A percentile compares a stretch with the other conserved stretches of the same genome.
Evolutionary conservation across 1,140 invertebrate species (phyloP).

Genomic region (Zaprionus gabonicus): DNA sequence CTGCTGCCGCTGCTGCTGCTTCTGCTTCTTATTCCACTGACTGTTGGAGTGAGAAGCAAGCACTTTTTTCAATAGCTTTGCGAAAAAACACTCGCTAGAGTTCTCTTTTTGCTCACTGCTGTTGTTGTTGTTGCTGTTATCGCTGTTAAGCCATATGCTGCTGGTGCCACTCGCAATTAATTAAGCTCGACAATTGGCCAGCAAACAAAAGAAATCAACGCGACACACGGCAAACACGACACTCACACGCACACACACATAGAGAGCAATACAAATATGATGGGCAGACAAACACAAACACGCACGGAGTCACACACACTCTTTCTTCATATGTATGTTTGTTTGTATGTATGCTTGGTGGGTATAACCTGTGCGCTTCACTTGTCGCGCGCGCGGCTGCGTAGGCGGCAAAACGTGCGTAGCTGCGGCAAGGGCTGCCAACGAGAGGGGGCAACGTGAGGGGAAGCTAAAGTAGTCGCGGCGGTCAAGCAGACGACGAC

Average conservation of each 20-base stretch:
- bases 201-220: conserved; percentile 72
- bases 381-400: conserved; percentile 34
- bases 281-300: conserved; percentile 40
- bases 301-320: conserved; percentile 17
- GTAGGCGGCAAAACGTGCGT: conserved; percentile 37
- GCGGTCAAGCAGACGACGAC: conserved; percentile 11
- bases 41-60: conserved; percentile 39
- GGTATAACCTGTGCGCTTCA: conserved; percentile 37
- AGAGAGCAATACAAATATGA: not conserved
- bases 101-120: conserved; percentile 22
- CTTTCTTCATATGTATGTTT: not conserved
- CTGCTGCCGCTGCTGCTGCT: conserved; percentile 32
- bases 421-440: not conserved
- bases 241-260: conserved; percentile 38
- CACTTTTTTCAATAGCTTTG: conserved; percentile 61
- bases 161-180: conserved; percentile 74
- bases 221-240: conserved; percentile 49
- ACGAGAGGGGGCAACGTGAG: not conserved
- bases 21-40: conserved; percentile 44
- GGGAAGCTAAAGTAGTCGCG: not conserved
- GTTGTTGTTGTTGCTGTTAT: conserved; percentile 22
- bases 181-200: conserved; percentile 71
- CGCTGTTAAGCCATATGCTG: conserved; percentile 59
- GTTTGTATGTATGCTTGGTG: not conserved
- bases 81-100: conserved; percentile 53